A percentile compares a stretch with the other conserved stretches of the same genome.
Evolutionary conservation across 2,888 invertebrate genomes (phyloP).

Genomic region (Syrphus vitripennis): DNA sequence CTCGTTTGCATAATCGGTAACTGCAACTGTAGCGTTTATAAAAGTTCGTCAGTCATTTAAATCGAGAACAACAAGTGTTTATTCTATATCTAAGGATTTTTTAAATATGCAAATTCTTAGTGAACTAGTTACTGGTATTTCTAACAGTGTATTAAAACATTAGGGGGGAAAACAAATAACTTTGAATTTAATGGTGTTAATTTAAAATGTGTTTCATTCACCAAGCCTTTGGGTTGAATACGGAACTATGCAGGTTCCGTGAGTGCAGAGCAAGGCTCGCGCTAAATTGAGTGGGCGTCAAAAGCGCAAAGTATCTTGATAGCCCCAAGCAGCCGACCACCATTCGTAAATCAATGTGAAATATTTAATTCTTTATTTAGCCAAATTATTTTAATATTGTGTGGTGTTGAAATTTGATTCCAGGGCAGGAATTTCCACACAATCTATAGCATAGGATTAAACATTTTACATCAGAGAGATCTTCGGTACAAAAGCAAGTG

Average conservation of each 20-base stretch:
- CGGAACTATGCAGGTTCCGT: slow-evolving; percentile 32
- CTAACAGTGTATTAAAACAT: background rate
- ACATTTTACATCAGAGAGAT: background rate
- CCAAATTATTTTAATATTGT: slow-evolving; percentile 71
- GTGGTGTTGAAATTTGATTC: slow-evolving; percentile 71
- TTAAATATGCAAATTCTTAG: too few species aligned
- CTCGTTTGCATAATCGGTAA: too few species aligned
- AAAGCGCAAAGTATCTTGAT: slow-evolving; percentile 71
- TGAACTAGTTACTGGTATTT: background rate
- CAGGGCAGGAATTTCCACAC: slow-evolving; percentile 52
- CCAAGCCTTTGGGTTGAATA: slow-evolving; percentile 38
- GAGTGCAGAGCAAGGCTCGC: slow-evolving; percentile 41
- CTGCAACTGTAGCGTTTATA: too few species aligned
- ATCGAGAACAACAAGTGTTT: too few species aligned
- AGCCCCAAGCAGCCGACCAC: slow-evolving; percentile 58
- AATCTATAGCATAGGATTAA: background rate
- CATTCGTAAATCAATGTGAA: slow-evolving; percentile 68
- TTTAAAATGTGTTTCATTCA: slow-evolving; percentile 57
- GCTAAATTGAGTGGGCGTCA: slow-evolving; percentile 67
- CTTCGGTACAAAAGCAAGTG: background rate
- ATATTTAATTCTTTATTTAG: slow-evolving; percentile 72
- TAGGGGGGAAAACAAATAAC: background rate
- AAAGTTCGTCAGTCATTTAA: too few species aligned
- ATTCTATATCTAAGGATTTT: too few species aligned
- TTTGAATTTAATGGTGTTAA: slow-evolving; percentile 25